Conservation (phyloP, 2,797 vertebrate genomes). For the Chiroxiphia lanceolata region DNA sequence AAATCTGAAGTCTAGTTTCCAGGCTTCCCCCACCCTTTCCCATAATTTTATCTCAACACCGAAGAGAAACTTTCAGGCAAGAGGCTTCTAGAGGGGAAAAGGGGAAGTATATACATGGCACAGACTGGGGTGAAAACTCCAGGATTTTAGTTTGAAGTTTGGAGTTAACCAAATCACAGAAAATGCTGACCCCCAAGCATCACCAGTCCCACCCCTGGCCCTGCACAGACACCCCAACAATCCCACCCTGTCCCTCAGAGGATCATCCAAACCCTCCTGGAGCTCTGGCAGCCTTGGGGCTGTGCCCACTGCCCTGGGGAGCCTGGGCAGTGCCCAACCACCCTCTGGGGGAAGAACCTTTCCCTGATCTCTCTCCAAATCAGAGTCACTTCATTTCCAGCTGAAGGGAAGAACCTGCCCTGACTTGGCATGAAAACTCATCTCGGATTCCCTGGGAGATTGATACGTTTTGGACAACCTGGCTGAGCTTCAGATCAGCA, state of each 20-base stretch:
- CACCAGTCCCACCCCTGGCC: neutral
- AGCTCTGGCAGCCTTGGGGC: neutral
- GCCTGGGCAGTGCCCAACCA: neutral
- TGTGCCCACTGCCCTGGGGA: neutral
- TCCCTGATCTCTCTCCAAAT: neutral
- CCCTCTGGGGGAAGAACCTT: neutral
- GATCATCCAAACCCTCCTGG: fast-evolving
- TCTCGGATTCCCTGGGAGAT: neutral
- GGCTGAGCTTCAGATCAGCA: neutral
- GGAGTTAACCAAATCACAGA: neutral
- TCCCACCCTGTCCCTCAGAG: neutral
- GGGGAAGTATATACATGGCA: neutral
- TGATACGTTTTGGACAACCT: neutral
- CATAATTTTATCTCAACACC: no score
- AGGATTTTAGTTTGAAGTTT: neutral
- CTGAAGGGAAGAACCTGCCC: neutral
- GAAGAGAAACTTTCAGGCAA: no score
- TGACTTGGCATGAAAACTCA: neutral
- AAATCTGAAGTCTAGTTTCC: no score
- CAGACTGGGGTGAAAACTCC: neutral
- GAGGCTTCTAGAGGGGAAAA: no score
- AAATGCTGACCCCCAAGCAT: neutral
- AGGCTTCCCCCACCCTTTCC: no score
- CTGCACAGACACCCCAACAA: neutral
- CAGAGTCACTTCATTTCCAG: neutral